These are phyloP conservation scores for Sylvicola cinctus DNA, from an alignment of 2,888 invertebrate species.

Conservation along the genomic window DNA sequence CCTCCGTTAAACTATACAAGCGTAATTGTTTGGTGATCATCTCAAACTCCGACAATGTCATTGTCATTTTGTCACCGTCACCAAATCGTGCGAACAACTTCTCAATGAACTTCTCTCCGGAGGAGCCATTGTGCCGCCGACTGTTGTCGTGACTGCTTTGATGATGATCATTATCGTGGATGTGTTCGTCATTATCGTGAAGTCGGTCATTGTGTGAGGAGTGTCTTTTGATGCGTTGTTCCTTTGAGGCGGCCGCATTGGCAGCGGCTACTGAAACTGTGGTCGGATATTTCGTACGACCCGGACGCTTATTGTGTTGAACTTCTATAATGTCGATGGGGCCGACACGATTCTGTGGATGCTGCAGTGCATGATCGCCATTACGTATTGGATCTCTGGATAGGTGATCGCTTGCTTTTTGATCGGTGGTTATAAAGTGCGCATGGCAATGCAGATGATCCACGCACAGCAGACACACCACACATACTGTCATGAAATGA, in stretches of 20 bases:
- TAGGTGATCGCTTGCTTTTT: background rate
- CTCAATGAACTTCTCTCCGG: constrained; percentile 32
- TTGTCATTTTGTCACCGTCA: constrained; percentile 34
- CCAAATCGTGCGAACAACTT: constrained; percentile 48
- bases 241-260: background rate
- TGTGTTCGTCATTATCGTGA: constrained; percentile 6
- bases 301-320: background rate
- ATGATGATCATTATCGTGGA: constrained; percentile 12
- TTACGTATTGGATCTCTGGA: background rate
- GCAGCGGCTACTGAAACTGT: constrained; percentile 8
- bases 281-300: background rate
- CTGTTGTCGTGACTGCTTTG: constrained; percentile 11
- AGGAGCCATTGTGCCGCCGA: background rate
- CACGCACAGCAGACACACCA: constrained; percentile 62
- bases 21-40: constrained; percentile 39
- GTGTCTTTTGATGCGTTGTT: constrained; percentile 17
- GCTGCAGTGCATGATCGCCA: background rate
- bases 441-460: constrained; percentile 34
- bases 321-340: background rate
- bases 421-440: background rate
- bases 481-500: constrained; percentile 58
- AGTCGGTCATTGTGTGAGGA: constrained; percentile 10
- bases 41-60: constrained; percentile 45
- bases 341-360: background rate
- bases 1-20: constrained; percentile 14